These are phyloP conservation scores for Morone chrysops DNA, from an alignment of 2,113 vertebrate species.

Conservation along the genomic window DNA sequence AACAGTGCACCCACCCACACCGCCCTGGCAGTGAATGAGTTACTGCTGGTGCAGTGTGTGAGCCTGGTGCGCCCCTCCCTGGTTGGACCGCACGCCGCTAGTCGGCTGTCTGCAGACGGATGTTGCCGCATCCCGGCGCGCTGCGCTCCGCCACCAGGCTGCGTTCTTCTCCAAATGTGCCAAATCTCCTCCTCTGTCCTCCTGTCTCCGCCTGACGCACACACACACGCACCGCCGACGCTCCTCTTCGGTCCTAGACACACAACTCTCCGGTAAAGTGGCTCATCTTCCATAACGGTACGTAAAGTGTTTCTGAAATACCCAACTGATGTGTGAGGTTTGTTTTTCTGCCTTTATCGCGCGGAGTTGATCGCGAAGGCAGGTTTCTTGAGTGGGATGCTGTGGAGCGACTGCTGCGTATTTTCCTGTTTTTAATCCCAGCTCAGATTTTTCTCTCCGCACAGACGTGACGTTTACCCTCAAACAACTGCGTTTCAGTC, in stretches of 20 bases:
- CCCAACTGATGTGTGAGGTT: background rate
- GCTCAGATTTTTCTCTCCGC: conserved; percentile 29
- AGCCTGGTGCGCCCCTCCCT: conserved; percentile 69
- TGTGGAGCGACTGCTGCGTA: conserved; percentile 37
- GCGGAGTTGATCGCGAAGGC: conserved; percentile 18
- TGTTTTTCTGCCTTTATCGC: conserved; percentile 14
- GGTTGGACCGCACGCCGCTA: conserved; percentile 50
- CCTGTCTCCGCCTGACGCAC: conserved; percentile 43
- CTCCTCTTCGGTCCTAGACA: conserved; percentile 52
- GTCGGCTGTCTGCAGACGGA: conserved; percentile 65
- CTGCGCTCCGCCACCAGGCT: conserved; percentile 61
- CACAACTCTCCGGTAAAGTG: conserved; percentile 66
- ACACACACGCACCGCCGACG: conserved; percentile 30
- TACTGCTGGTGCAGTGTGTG: conserved; percentile 72
- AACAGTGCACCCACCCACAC: conserved; percentile 37
- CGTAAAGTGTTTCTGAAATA: conserved; percentile 59
- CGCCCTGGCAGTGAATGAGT: conserved; percentile 66
- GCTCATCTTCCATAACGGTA: conserved; percentile 62
- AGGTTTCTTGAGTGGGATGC: conserved; percentile 43
- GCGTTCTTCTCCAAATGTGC: conserved; percentile 59
- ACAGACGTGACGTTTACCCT: conserved; percentile 57
- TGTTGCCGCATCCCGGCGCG: conserved; percentile 73
- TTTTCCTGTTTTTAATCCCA: conserved; percentile 23
- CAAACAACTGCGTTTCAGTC: conserved; percentile 16
- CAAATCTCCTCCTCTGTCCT: conserved; percentile 70